Evolutionary conservation across 1,140 invertebrate species (phyloP).

Genomic region (Neodiprion lecontei): DNA sequence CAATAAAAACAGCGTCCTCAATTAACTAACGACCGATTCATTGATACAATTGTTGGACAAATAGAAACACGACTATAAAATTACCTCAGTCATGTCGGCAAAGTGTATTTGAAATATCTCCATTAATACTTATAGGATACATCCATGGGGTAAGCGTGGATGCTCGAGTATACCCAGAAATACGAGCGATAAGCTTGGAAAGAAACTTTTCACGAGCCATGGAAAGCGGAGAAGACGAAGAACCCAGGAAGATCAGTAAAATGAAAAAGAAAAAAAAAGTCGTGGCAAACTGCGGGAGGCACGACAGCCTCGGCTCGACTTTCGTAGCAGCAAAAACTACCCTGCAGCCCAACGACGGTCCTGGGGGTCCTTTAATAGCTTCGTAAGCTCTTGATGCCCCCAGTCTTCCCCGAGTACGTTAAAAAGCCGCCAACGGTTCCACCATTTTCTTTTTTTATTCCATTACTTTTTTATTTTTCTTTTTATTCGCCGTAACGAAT

Average conservation of each 20-base stretch:
- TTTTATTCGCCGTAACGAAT: not conserved
- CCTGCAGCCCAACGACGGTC: not conserved
- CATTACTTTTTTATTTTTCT: not conserved
- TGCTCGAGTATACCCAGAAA: too few relatives aligned
- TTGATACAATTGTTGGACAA: too few relatives aligned
- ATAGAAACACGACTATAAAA: too few relatives aligned
- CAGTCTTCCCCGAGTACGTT: not conserved
- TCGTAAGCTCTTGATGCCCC: not conserved
- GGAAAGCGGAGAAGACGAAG: not conserved
- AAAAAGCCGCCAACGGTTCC: not conserved
- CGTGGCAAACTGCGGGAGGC: not conserved
- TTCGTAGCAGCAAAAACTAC: not conserved
- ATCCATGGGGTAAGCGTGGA: too few relatives aligned
- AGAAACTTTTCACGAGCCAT: not conserved
- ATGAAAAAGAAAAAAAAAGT: not conserved
- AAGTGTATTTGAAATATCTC: too few relatives aligned
- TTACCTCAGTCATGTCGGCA: too few relatives aligned
- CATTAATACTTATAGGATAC: too few relatives aligned
- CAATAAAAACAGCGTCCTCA: too few relatives aligned
- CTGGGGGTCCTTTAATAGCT: constrained; percentile 6
- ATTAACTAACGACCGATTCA: too few relatives aligned
- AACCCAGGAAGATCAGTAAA: not conserved
- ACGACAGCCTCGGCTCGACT: not conserved
- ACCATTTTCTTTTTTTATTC: not conserved
- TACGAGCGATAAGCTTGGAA: too few relatives aligned